phyloP scores from a whole-genome alignment of 2,113 vertebrate species.

The Mustela nigripes region DNA sequence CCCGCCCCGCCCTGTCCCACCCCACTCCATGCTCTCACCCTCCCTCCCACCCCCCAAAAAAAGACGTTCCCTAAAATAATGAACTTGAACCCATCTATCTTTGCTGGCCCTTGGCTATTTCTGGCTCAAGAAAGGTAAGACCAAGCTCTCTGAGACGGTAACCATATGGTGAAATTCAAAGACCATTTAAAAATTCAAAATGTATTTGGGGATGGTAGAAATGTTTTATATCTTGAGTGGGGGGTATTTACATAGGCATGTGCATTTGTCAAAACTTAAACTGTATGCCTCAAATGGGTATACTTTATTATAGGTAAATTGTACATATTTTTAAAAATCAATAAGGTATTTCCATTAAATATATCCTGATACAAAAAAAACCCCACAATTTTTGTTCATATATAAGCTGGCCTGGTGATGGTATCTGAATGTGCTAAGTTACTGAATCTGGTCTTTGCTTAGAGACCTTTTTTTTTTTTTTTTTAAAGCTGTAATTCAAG shows the following conservation, averaged over 20 bases:
- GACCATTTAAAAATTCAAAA: not conserved
- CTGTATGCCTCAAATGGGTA: not conserved
- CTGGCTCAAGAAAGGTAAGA: not conserved
- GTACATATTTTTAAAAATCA: not conserved
- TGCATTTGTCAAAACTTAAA: not conserved
- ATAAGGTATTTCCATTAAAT: not conserved
- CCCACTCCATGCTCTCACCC: not conserved
- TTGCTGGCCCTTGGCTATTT: not conserved
- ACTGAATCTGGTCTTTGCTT: not conserved
- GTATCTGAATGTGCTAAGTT: not conserved
- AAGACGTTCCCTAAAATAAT: not conserved
- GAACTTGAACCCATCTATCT: not conserved
- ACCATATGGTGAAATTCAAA: not conserved
- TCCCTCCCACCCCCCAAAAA: not conserved
- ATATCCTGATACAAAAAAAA: not conserved
- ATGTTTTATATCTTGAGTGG: not conserved
- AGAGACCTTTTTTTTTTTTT: not conserved
- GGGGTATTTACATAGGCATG: not conserved
- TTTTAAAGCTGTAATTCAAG: not conserved
- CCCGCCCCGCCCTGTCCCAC: fast-evolving
- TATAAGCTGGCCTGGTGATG: not conserved
- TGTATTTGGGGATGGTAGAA: not conserved
- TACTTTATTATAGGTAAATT: not conserved
- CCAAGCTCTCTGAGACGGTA: not conserved
- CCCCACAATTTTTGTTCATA: not conserved